phyloP scores from a whole-genome alignment of 2,888 invertebrate species.

The Meganola albula region DNA sequence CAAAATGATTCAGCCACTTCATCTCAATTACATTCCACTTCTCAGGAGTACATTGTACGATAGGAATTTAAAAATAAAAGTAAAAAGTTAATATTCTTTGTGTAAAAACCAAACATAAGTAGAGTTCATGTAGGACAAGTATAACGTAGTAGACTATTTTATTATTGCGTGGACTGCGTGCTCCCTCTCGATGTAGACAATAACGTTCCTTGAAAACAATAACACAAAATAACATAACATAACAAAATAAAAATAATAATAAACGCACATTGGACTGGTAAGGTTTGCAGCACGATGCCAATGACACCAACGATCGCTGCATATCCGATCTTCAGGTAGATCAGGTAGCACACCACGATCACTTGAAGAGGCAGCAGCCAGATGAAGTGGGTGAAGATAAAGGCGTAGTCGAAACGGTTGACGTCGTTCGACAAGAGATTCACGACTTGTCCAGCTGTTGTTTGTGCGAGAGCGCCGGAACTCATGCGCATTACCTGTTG shows the following conservation, averaged over 20 bases:
- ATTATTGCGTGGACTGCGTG: too few species aligned
- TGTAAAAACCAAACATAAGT: too few species aligned
- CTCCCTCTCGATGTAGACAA: too few species aligned
- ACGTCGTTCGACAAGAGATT: conserved; percentile 97
- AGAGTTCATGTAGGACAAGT: too few species aligned
- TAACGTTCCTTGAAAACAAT: conserved; percentile 77
- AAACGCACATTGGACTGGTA: conserved; percentile 88
- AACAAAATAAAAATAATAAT: conserved; percentile 13
- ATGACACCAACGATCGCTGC: conserved; percentile 87
- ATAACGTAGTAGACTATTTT: too few species aligned
- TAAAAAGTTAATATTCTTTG: too few species aligned
- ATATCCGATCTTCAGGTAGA: conserved; percentile 85
- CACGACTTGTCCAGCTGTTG: conserved; percentile 92
- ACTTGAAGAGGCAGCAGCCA: conserved; percentile 90
- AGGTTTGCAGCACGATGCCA: conserved; percentile 85
- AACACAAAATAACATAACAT: conserved; percentile 80
- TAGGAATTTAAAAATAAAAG: too few species aligned
- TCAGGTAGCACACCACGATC: conserved; percentile 82
- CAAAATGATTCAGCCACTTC: too few species aligned
- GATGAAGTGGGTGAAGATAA: conserved; percentile 89
- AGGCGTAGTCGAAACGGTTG: conserved; percentile 91
- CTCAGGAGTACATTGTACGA: too few species aligned
- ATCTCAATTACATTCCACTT: too few species aligned
- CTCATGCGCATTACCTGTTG: conserved; percentile 83
- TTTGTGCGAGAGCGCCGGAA: conserved; percentile 89